These are phyloP conservation scores for Fringilla coelebs DNA, from an alignment of 2,797 vertebrate species.

Conservation along the genomic window DNA sequence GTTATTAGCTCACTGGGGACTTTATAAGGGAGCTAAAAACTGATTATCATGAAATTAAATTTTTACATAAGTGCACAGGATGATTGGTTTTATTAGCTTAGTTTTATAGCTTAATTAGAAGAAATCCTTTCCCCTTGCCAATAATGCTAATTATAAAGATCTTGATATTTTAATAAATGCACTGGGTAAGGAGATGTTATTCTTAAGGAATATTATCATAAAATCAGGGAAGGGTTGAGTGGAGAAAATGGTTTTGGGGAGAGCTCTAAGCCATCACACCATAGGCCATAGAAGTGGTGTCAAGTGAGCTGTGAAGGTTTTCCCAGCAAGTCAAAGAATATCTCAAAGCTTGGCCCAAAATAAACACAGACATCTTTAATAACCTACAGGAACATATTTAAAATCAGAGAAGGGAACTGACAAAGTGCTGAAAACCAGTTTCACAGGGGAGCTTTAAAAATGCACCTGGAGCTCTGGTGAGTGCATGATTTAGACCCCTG, in stretches of 20 bases:
- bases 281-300: background rate
- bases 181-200: background rate
- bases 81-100: slow-evolving; percentile 11
- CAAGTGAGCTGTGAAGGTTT: background rate
- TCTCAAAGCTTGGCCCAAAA: background rate
- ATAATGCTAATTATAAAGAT: background rate
- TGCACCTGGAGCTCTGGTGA: background rate
- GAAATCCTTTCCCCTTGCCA: background rate
- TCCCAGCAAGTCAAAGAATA: background rate
- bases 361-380: background rate
- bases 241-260: background rate
- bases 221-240: background rate
- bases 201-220: background rate
- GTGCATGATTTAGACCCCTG: background rate
- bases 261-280: background rate
- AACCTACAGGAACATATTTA: background rate
- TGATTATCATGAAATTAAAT: background rate
- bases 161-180: background rate
- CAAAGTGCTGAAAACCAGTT: background rate
- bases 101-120: background rate
- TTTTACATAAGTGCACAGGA: background rate
- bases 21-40: background rate
- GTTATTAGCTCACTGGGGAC: background rate
- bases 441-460: background rate
- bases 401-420: background rate